Conservation (phyloP, 2,797 vertebrate genomes). For the Mionectes olivaceus region DNA sequence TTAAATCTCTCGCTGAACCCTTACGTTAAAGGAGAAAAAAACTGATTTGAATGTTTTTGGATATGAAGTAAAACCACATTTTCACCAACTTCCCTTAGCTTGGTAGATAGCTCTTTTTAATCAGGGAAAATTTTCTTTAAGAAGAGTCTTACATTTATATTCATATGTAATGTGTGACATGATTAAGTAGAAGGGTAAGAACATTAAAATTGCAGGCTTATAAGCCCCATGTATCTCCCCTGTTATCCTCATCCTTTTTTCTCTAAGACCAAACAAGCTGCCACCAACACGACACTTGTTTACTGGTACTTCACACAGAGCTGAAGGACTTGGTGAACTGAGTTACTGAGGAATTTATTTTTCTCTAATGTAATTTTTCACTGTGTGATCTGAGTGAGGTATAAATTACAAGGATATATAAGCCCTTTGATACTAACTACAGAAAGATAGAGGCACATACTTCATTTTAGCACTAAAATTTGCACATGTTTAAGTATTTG, state of each 20-base stretch:
- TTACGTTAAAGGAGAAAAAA: neutral
- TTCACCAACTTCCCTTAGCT: neutral
- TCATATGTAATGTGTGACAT: neutral
- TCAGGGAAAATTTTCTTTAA: neutral
- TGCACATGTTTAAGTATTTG: neutral
- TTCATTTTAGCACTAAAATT: neutral
- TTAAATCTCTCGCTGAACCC: slow-evolving; percentile 7
- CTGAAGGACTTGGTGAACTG: neutral
- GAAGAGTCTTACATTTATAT: neutral
- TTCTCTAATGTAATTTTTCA: neutral
- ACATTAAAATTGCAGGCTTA: neutral
- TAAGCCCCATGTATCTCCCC: neutral
- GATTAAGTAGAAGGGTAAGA: neutral
- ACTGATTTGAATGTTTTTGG: neutral
- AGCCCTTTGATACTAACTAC: neutral
- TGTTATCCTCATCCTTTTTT: neutral
- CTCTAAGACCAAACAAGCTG: neutral
- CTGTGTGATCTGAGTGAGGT: neutral
- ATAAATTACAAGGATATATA: neutral
- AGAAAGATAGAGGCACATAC: neutral
- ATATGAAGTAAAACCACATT: neutral
- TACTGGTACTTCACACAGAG: neutral
- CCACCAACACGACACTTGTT: neutral
- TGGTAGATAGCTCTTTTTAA: neutral
- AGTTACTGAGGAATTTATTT: neutral